phyloP scores from a whole-genome alignment of 2,113 vertebrate genomes.

The Pardalotus punctatus region DNA sequence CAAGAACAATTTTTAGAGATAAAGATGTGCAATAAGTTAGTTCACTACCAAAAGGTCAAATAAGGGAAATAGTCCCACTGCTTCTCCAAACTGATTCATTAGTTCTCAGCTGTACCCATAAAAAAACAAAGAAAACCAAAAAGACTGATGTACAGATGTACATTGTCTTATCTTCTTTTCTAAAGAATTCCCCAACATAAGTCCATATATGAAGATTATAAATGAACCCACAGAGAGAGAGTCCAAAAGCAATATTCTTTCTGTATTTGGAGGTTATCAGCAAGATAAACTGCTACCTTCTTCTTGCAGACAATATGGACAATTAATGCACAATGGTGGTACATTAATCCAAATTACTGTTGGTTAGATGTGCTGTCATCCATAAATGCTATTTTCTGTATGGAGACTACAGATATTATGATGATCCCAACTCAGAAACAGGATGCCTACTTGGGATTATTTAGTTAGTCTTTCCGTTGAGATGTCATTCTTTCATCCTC shows the following conservation, averaged over 20 bases:
- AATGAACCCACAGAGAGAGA: background rate
- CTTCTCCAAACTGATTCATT: rapidly evolving
- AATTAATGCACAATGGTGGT: background rate
- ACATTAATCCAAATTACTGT: background rate
- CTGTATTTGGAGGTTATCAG: background rate
- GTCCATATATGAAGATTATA: background rate
- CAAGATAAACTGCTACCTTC: background rate
- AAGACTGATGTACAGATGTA: background rate
- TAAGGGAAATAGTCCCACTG: background rate
- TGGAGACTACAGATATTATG: background rate
- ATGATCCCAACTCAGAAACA: background rate
- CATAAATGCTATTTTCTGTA: background rate
- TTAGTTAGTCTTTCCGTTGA: background rate
- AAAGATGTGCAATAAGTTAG: background rate
- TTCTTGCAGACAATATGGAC: background rate
- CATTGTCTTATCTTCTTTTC: background rate
- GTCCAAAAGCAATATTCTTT: background rate
- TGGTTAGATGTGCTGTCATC: background rate
- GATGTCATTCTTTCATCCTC: background rate
- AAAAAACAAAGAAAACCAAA: background rate
- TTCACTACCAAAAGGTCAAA: background rate
- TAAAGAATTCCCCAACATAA: background rate
- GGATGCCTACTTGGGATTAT: background rate
- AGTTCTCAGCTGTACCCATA: background rate
- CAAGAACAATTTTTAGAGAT: background rate